phyloP scores from a whole-genome alignment of 2,113 vertebrate species.

The Melanerpes formicivorus region DNA sequence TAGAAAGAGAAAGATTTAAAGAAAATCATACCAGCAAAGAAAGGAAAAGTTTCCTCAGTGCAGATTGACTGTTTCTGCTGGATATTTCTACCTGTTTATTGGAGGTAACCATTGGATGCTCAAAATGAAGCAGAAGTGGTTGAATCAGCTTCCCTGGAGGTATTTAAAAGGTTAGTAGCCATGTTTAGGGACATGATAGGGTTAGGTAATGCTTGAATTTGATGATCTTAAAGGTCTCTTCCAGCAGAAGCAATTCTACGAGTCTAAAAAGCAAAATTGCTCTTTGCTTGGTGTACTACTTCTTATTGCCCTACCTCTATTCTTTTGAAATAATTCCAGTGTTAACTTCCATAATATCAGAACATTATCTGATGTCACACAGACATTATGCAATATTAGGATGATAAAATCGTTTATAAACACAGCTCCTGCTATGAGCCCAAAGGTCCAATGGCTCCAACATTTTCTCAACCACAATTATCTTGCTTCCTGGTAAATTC shows the following conservation, averaged over 20 bases:
- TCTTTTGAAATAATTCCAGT: not conserved
- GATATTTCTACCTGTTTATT: not conserved
- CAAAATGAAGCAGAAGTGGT: not conserved
- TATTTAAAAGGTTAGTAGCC: too few species aligned
- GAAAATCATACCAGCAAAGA: not conserved
- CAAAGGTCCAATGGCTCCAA: not conserved
- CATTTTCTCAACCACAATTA: not conserved
- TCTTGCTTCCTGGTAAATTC: not conserved
- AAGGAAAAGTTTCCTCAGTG: not conserved
- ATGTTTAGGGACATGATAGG: too few species aligned
- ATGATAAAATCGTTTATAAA: not conserved
- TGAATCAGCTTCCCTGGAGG: too few species aligned
- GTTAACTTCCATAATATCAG: not conserved
- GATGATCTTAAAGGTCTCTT: too few species aligned
- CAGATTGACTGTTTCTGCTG: not conserved
- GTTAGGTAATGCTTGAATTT: too few species aligned
- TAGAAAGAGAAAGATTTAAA: not conserved
- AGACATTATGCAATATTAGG: not conserved
- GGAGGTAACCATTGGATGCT: not conserved
- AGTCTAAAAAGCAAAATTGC: not conserved
- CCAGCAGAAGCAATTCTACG: too few species aligned
- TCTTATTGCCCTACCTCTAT: not conserved
- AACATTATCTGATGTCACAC: not conserved
- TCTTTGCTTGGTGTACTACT: not conserved
- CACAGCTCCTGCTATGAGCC: not conserved